A percentile compares a stretch with the other conserved stretches of the same genome.
phyloP scores from a whole-genome alignment of 2,888 invertebrate genomes.

The Saturnia japonica region DNA sequence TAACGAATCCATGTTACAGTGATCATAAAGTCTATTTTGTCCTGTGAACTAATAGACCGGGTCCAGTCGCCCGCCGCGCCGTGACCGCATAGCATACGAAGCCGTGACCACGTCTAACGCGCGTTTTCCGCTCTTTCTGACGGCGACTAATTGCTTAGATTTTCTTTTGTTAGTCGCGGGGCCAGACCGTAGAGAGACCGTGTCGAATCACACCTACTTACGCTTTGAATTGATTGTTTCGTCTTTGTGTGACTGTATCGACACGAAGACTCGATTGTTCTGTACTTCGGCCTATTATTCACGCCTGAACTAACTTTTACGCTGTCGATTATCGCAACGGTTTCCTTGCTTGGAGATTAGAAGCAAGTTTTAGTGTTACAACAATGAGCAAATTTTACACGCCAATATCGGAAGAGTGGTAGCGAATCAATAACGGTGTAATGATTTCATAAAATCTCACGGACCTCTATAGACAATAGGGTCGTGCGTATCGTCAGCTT shows the following conservation, averaged over 20 bases:
- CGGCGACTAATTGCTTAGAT: constrained; percentile 82
- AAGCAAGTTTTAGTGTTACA: constrained; percentile 24
- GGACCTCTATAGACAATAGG: constrained; percentile 70
- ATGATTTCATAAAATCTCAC: constrained; percentile 74
- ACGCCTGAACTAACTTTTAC: constrained; percentile 75
- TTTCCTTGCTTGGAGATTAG: constrained; percentile 46
- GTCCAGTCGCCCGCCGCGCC: constrained; percentile 26
- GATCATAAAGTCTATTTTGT: constrained; percentile 40
- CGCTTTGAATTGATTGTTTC: constrained; percentile 80
- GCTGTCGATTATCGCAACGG: constrained; percentile 71
- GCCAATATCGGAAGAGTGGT: constrained; percentile 38
- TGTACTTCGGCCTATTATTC: constrained; percentile 69
- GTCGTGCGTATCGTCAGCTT: constrained; percentile 52
- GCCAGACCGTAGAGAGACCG: constrained; percentile 72
- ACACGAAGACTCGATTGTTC: constrained; percentile 78
- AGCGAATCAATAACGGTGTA: constrained; percentile 63
- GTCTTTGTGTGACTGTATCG: constrained; percentile 79
- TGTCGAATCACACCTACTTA: constrained; percentile 80
- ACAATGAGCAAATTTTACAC: constrained; percentile 36
- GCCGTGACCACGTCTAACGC: constrained; percentile 78
- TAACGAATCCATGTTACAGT: constrained; percentile 1
- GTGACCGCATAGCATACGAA: constrained; percentile 60
- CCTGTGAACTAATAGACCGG: constrained; percentile 25
- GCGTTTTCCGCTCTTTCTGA: constrained; percentile 82
- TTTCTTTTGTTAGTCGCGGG: constrained; percentile 81